Evolutionary conservation across 2,888 invertebrate genomes (phyloP).

Genomic region (Cecidostiba fungosa): DNA sequence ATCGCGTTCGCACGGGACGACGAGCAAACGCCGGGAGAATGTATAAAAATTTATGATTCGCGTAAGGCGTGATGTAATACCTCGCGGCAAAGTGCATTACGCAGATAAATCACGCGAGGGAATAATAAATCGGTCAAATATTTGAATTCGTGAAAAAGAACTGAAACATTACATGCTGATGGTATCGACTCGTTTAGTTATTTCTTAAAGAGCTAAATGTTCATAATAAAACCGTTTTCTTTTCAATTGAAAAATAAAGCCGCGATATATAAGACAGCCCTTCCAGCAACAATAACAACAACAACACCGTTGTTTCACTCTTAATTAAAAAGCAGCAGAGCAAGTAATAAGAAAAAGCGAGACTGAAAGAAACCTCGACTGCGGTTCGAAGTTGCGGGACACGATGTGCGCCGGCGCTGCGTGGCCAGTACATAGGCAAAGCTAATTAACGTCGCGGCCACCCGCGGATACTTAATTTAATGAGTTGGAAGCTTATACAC

Average conservation of each 20-base stretch:
- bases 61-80: neutral
- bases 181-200: neutral
- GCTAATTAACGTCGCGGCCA: slow-evolving; percentile 43
- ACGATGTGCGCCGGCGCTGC: neutral
- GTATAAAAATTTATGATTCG: neutral
- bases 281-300: neutral
- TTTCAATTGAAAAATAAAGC: neutral
- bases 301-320: neutral
- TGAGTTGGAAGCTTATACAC: slow-evolving; percentile 26
- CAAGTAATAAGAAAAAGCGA: neutral
- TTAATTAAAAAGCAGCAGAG: slow-evolving; percentile 14
- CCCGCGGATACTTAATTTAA: slow-evolving; percentile 42
- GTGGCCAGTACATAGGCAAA: slow-evolving; percentile 10
- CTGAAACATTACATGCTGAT: too few species aligned
- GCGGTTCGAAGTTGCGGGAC: neutral
- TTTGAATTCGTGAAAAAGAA: neutral
- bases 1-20: neutral
- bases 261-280: neutral
- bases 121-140: neutral
- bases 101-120: neutral
- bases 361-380: neutral
- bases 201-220: neutral
- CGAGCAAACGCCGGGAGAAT: neutral
- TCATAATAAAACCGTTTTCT: too few species aligned
- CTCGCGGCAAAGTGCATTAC: neutral